Percentiles rank a stretch among this genome's conserved stretches.
These are phyloP conservation scores for Ancistrus triradiatus DNA, from an alignment of 2,113 vertebrate species.

Conservation along the genomic window DNA sequence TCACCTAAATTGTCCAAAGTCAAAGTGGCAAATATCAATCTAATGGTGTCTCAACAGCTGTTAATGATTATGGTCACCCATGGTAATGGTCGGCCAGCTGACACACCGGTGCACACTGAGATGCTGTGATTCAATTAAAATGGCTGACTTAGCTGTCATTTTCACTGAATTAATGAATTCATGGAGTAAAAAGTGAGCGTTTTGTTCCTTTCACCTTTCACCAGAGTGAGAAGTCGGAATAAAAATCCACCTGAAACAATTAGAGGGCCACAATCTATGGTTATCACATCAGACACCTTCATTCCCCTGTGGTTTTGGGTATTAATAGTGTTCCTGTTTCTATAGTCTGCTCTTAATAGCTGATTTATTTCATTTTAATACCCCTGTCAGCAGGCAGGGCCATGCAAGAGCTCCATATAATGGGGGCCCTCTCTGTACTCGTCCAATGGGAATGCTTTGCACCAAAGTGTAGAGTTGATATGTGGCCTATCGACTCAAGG, in stretches of 20 bases:
- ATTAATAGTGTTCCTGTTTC: slow-evolving; percentile 75
- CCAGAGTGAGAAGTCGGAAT: slow-evolving; percentile 46
- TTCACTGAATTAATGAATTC: slow-evolving; percentile 27
- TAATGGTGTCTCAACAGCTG: slow-evolving; percentile 45
- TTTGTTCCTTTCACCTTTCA: slow-evolving; percentile 49
- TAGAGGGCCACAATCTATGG: slow-evolving; percentile 49
- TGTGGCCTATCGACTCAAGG: slow-evolving; percentile 48
- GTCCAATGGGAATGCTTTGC: slow-evolving; percentile 58
- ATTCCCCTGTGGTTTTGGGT: slow-evolving; percentile 53
- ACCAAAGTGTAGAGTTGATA: slow-evolving; percentile 64
- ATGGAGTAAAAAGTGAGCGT: slow-evolving; percentile 9
- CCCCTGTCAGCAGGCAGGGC: slow-evolving; percentile 70
- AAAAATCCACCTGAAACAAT: slow-evolving; percentile 61
- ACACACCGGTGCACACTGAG: slow-evolving; percentile 14
- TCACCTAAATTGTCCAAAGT: slow-evolving; percentile 45
- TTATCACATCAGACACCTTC: slow-evolving; percentile 55
- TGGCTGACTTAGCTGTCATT: background rate
- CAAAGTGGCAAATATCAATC: slow-evolving; percentile 42
- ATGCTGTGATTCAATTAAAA: slow-evolving; percentile 32
- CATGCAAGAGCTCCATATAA: slow-evolving; percentile 58
- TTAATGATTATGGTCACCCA: slow-evolving; percentile 34
- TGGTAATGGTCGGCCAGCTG: slow-evolving; percentile 24
- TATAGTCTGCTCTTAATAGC: slow-evolving; percentile 67
- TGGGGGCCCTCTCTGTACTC: slow-evolving; percentile 54
- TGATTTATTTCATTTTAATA: slow-evolving; percentile 80